Evolutionary conservation across 2,888 invertebrate genomes (phyloP).

Genomic region (Euplexia lucipara): DNA sequence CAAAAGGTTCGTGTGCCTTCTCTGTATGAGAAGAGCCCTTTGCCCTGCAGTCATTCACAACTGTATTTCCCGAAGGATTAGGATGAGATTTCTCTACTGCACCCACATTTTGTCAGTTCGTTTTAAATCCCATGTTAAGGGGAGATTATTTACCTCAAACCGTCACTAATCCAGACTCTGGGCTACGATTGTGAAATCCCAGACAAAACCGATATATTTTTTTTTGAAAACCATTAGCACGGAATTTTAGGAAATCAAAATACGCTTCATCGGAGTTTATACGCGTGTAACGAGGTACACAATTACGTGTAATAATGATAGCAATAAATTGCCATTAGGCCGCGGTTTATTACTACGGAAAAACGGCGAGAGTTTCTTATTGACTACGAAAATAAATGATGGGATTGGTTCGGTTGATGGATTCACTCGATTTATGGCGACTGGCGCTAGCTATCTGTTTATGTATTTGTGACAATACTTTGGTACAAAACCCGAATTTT

Average conservation of each 20-base stretch:
- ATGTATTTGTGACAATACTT: not conserved
- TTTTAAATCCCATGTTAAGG: too few species aligned
- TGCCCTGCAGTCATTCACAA: too few species aligned
- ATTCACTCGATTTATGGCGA: slow-evolving; percentile 18
- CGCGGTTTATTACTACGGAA: slow-evolving; percentile 40
- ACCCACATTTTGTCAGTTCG: too few species aligned
- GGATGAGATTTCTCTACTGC: too few species aligned
- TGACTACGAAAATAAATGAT: slow-evolving; percentile 42
- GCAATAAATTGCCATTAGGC: slow-evolving; percentile 51
- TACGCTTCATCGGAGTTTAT: slow-evolving; percentile 38
- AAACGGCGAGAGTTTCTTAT: slow-evolving; percentile 31
- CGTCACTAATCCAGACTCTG: too few species aligned
- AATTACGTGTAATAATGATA: slow-evolving; percentile 56
- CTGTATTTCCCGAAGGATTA: too few species aligned
- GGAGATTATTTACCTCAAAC: too few species aligned
- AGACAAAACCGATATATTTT: slow-evolving; percentile 1
- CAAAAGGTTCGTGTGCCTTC: too few species aligned
- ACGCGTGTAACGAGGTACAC: slow-evolving; percentile 28
- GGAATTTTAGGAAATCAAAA: slow-evolving; percentile 9
- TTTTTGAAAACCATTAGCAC: slow-evolving; percentile 3
- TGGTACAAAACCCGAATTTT: not conserved
- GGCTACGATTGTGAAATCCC: too few species aligned
- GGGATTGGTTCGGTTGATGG: slow-evolving; percentile 33
- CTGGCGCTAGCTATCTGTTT: slow-evolving; percentile 1
- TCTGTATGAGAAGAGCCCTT: too few species aligned